These are phyloP conservation scores for Campaea margaritaria DNA, from an alignment of 2,888 invertebrate genomes.

Conservation along the genomic window DNA sequence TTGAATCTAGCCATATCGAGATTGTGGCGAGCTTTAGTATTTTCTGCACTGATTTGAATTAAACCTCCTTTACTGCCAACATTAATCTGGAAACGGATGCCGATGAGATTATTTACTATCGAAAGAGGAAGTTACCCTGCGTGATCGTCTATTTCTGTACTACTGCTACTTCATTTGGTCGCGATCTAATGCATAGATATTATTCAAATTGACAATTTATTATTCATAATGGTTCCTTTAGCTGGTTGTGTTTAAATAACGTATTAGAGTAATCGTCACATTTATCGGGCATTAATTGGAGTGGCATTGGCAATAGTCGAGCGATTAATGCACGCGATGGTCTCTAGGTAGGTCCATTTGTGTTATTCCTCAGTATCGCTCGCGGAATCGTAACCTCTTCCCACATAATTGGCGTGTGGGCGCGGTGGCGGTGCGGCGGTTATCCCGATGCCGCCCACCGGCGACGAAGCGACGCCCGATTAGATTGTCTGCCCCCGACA, in stretches of 20 bases:
- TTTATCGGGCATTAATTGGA: slow-evolving; percentile 70
- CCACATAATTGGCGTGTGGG: slow-evolving; percentile 85
- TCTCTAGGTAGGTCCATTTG: slow-evolving; percentile 69
- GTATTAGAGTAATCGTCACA: slow-evolving; percentile 52
- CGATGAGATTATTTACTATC: slow-evolving; percentile 9
- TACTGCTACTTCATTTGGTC: slow-evolving; percentile 6
- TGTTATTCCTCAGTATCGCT: slow-evolving; percentile 72
- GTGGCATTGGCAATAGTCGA: slow-evolving; percentile 70
- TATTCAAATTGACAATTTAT: slow-evolving; percentile 29
- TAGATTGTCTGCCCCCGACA: slow-evolving; percentile 73
- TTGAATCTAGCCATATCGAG: slow-evolving; percentile 32
- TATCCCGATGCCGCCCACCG: slow-evolving; percentile 82
- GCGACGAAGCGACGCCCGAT: slow-evolving; percentile 77
- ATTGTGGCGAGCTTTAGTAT: slow-evolving; percentile 9
- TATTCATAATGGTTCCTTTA: slow-evolving; percentile 25
- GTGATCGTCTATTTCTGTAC: slow-evolving; percentile 9
- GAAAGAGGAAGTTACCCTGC: slow-evolving; percentile 8
- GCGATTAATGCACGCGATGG: slow-evolving; percentile 74
- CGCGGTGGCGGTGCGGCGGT: slow-evolving; percentile 70
- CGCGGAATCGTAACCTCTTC: slow-evolving; percentile 81
- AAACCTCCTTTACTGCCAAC: slow-evolving; percentile 4
- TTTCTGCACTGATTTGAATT: slow-evolving; percentile 5
- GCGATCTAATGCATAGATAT: slow-evolving; percentile 23
- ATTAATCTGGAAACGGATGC: slow-evolving; percentile 11
- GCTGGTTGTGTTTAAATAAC: slow-evolving; percentile 29